Evolutionary conservation across 2,113 vertebrate genomes (phyloP).

Genomic region (Brachyhypopomus occidentalis): DNA sequence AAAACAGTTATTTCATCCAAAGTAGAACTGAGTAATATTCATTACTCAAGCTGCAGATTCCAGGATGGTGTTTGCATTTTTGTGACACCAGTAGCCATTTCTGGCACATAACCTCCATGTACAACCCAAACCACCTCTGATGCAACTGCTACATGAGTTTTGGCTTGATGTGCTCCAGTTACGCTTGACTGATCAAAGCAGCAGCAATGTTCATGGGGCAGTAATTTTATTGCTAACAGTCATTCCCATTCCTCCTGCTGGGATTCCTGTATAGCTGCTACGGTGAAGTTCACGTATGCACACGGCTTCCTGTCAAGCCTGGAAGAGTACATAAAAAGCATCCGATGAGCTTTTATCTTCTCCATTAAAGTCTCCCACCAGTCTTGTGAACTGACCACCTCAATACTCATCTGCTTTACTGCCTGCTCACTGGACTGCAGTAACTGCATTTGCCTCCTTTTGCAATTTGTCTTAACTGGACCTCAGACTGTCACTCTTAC

Average conservation of each 20-base stretch:
- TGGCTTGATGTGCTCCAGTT: background rate
- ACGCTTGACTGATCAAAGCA: constrained; percentile 1
- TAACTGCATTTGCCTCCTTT: background rate
- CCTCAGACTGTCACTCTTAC: background rate
- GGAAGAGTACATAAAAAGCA: background rate
- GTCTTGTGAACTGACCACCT: background rate
- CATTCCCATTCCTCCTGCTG: background rate
- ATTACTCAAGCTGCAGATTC: background rate
- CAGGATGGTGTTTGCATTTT: background rate
- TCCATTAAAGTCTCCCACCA: background rate
- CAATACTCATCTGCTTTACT: background rate
- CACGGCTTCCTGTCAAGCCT: background rate
- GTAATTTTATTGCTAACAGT: constrained; percentile 5
- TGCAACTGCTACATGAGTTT: background rate
- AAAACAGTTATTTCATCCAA: no score
- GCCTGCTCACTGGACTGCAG: background rate
- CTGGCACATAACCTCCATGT: background rate
- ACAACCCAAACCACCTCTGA: background rate
- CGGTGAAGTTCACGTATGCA: background rate
- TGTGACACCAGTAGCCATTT: background rate
- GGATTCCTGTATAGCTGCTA: background rate
- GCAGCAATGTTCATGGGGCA: background rate
- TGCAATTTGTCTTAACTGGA: background rate
- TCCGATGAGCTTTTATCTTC: constrained; percentile 1
- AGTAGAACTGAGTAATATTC: background rate